Evolutionary conservation across 2,797 vertebrate species (phyloP), one percentile per base, ranked within the genome.

Genomic region (Mycteria americana): DNA sequence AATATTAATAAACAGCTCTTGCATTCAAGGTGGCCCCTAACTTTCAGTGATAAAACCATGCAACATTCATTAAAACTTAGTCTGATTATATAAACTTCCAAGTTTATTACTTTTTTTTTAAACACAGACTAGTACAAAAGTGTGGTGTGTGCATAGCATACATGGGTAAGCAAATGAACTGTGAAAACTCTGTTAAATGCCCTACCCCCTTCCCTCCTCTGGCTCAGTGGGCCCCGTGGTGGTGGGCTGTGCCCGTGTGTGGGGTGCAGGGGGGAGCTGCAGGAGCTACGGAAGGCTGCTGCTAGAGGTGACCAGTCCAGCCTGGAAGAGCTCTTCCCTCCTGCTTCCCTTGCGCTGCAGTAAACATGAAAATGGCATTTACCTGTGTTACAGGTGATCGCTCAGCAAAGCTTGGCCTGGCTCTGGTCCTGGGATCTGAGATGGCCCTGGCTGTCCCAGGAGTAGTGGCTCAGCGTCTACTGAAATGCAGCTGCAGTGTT

Each of bases 1-100:
- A 97, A 98, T 95, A 79, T 64, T 68, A 98, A 98, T 98, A 98
- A 98, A 98, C 98, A 98, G 97, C 97, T 98, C 98, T 98, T 95
- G 98, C 94, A 94, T 97, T 98, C 94, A 86, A 46, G 50, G 63
- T 50, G 73, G 88, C 89, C 76, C 74, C 11, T 92, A 19, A 48
- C 39, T 88, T 79, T 91, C 83, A 89, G 39, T 86, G 85, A 45
- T 8, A 45, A 93, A 85, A 74, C 82, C 88, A 77, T 62, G 67
- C 92, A 89, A 30, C 5, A 2, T 67, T 92, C 93, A 95, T 91
- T 93, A 89, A 94, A 93, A 35, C 93, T 93, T 88, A 70, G 91
- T 75, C 87, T 89, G 91, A 84, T 95, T 93, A 92, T 97, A 94
- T 88, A 96, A 97, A 96, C 78, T 69, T 85, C 54, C 85, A 59